phyloP scores from a whole-genome alignment of 2,888 invertebrate genomes.

The Drosophila diplacantha region DNA sequence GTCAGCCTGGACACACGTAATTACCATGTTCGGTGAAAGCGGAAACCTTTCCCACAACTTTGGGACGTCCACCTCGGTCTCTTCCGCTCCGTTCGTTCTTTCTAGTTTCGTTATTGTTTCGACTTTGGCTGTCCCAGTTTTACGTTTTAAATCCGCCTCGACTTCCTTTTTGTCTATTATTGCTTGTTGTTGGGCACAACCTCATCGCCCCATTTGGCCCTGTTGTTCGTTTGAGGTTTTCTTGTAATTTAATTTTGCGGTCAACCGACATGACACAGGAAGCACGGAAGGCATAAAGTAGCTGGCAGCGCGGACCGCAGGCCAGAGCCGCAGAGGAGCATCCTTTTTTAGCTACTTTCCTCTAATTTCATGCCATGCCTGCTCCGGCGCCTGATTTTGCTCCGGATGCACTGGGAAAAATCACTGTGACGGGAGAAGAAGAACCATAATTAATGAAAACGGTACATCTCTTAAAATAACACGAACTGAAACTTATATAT shows the following conservation, averaged over 20 bases:
- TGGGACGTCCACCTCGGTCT: slow-evolving; percentile 30
- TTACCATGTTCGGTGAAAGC: slow-evolving; percentile 55
- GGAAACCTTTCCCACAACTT: slow-evolving; percentile 58
- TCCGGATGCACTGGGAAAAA: slow-evolving; percentile 14
- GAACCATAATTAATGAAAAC: no score
- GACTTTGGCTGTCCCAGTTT: slow-evolving; percentile 49
- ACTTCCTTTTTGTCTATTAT: slow-evolving; percentile 28
- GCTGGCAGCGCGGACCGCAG: slow-evolving; percentile 33
- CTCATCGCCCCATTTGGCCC: slow-evolving; percentile 54
- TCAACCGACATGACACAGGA: slow-evolving; percentile 61
- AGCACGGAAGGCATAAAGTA: slow-evolving; percentile 51
- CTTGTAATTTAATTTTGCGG: slow-evolving; percentile 71
- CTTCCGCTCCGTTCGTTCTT: slow-evolving; percentile 18
- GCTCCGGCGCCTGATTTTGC: slow-evolving; percentile 24
- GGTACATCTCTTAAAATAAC: not conserved
- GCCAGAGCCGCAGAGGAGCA: slow-evolving; percentile 20
- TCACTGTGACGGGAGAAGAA: not conserved
- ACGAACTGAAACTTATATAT: not conserved
- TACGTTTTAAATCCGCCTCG: slow-evolving; percentile 44
- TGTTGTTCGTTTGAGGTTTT: slow-evolving; percentile 59
- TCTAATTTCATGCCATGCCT: slow-evolving; percentile 37
- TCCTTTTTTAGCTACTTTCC: slow-evolving; percentile 32
- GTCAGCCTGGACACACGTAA: slow-evolving; percentile 53
- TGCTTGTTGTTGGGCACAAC: slow-evolving; percentile 48
- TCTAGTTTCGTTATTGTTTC: slow-evolving; percentile 31